A percentile compares a stretch with the other conserved stretches of the same genome.
Conservation (phyloP, 92 coral and sea anemone genomes). For the Siderastrea radians region DNA sequence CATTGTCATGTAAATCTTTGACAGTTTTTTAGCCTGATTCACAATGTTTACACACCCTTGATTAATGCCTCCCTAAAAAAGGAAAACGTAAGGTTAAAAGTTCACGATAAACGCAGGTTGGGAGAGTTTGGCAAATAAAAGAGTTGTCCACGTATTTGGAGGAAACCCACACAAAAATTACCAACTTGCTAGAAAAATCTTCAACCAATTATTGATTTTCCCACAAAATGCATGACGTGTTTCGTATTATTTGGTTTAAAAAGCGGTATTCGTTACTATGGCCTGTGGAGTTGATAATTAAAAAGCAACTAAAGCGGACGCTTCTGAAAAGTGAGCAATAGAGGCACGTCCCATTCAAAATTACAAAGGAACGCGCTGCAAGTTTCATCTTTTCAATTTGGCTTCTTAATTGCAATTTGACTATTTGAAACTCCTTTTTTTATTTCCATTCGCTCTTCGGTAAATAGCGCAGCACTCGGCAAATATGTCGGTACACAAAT, state of each 20-base stretch:
- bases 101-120: background rate
- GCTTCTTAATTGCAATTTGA: conserved; percentile 14
- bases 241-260: conserved; percentile 16
- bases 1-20: conserved; percentile 67
- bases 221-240: background rate
- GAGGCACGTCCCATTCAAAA: background rate
- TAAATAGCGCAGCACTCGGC: conserved; percentile 33
- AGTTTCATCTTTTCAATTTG: conserved; percentile 4
- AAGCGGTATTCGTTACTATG: conserved; percentile 24
- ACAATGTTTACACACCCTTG: conserved; percentile 41
- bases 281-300: conserved; percentile 37
- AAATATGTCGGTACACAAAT: conserved; percentile 45
- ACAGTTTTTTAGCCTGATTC: conserved; percentile 36
- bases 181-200: conserved; percentile 8
- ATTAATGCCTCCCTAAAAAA: conserved; percentile 16
- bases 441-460: conserved; percentile 6
- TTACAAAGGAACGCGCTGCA: conserved; percentile 8
- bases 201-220: background rate
- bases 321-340: conserved; percentile 31
- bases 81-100: conserved; percentile 10
- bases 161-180: background rate
- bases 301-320: conserved; percentile 19
- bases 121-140: background rate
- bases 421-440: conserved; percentile 8
- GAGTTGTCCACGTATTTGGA: background rate